Conservation (phyloP, 1,140 invertebrate species). For the Leptopilina boulardi region DNA sequence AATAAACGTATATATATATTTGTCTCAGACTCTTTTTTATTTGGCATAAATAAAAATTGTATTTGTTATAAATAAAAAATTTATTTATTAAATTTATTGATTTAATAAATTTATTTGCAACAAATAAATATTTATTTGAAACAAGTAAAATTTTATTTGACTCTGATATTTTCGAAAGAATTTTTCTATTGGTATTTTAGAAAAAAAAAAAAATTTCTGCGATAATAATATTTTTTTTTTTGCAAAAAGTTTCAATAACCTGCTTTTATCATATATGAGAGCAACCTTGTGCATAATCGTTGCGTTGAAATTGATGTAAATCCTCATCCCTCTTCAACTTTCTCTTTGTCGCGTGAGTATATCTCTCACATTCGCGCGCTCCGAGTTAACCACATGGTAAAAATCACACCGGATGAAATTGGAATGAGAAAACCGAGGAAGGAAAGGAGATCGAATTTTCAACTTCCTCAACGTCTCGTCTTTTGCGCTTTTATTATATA, state of each 20-base stretch:
- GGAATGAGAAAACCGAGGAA: conserved; percentile 29
- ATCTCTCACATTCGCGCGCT: neutral
- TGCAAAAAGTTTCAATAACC: neutral
- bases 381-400: conserved; percentile 15
- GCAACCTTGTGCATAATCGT: conserved; percentile 25
- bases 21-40: no score
- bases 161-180: no score
- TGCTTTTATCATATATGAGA: conserved; percentile 15
- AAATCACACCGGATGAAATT: conserved; percentile 31
- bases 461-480: conserved; percentile 16
- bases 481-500: neutral
- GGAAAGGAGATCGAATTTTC: conserved; percentile 23
- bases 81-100: no score
- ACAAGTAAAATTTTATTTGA: no score
- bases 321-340: neutral
- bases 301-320: conserved; percentile 3
- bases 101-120: no score
- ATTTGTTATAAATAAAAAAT: no score
- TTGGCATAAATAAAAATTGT: no score
- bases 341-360: conserved; percentile 19
- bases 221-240: neutral
- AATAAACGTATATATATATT: no score
- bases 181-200: no score
- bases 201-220: no score
- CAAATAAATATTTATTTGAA: no score